Conservation (phyloP, 2,797 vertebrate species). For the Sebastes trivittatus region DNA sequence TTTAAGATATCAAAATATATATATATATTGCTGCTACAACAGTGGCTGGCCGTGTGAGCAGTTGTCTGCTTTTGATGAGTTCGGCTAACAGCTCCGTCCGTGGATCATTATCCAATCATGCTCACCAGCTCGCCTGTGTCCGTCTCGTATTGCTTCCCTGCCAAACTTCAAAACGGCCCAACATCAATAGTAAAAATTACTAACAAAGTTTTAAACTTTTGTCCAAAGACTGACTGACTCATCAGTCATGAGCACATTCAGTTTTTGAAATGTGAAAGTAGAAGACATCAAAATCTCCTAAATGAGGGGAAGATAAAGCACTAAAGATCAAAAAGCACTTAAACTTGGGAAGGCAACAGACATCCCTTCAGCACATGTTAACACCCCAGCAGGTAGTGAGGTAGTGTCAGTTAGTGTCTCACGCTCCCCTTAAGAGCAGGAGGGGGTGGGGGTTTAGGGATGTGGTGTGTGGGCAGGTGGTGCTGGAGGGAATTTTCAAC, state of each 20-base stretch:
- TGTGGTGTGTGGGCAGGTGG: not conserved
- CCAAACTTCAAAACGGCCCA: slow-evolving; percentile 43
- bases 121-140: slow-evolving; percentile 38
- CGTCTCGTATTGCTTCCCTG: slow-evolving; percentile 3
- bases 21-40: slow-evolving; percentile 9
- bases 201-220: slow-evolving; percentile 45
- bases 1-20: slow-evolving; percentile 4
- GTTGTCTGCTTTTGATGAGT: slow-evolving; percentile 49
- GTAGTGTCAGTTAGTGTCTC: not conserved
- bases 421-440: not conserved
- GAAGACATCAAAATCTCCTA: not conserved
- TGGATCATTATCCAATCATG: slow-evolving; percentile 67
- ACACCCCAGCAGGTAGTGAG: slow-evolving; percentile 6
- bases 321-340: slow-evolving; percentile 3
- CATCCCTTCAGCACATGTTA: not conserved
- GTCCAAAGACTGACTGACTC: slow-evolving; percentile 22
- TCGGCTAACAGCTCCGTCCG: slow-evolving; percentile 35
- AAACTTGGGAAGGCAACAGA: slow-evolving; percentile 3
- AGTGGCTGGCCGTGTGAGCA: slow-evolving; percentile 29
- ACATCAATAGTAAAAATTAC: slow-evolving; percentile 54
- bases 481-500: slow-evolving; percentile 25
- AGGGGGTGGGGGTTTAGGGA: not conserved
- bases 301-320: not conserved
- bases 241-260: not conserved
- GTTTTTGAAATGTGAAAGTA: slow-evolving; percentile 3